Evolutionary conservation across 2,113 vertebrate species (phyloP), one percentile per base, ranked within the genome.

Genomic region (Myotis lucifugus): DNA sequence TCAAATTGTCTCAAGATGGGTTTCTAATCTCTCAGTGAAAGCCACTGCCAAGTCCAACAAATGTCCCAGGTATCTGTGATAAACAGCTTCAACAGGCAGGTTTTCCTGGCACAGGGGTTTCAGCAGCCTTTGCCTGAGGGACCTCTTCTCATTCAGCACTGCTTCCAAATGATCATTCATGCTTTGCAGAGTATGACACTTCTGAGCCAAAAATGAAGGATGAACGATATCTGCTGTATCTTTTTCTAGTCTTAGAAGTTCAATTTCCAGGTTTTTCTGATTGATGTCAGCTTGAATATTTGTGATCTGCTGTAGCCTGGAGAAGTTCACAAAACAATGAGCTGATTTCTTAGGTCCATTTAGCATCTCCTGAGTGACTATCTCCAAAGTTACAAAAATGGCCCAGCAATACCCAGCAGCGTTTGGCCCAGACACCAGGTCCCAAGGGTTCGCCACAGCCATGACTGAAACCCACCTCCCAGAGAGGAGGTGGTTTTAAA

Each of bases 141-240:
- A 34, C 3, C 85, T 98, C 98, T 99, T 99, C 67, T 99, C 98
- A 91, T 98, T 99, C 84, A 99, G 95, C 19, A 99, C 70, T 0
- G 98, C 97, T 98, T 99, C 99, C 97, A 99, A 98, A 95, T 99
- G 99, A 34, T 54, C 97, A 40, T 98, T 99, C 96, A 99, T 98
- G 94, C 91, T 97, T 98, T 99, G 98, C 77, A 99, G 83, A 77
- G 84, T 82, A 8, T 98, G 92, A 2, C 98, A 99, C 96, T 99
- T 99, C 77, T 98, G 76, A 94, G 95, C 99, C 18, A 99, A 98
- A 97, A 98, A 98, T 95, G 98, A 98, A 17, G 91, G 97, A 95
- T 99, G 99, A 88, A 98, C 96, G 85, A 99, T 97, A 54, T 99
- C 99, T 83, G 99, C 99, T 70, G 97, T 98, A 59, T 98, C 97